A percentile compares a stretch with the other conserved stretches of the same genome.
These are phyloP conservation scores for Syrmaticus mikado DNA, from an alignment of 2,113 vertebrate genomes.

Conservation along the genomic window DNA sequence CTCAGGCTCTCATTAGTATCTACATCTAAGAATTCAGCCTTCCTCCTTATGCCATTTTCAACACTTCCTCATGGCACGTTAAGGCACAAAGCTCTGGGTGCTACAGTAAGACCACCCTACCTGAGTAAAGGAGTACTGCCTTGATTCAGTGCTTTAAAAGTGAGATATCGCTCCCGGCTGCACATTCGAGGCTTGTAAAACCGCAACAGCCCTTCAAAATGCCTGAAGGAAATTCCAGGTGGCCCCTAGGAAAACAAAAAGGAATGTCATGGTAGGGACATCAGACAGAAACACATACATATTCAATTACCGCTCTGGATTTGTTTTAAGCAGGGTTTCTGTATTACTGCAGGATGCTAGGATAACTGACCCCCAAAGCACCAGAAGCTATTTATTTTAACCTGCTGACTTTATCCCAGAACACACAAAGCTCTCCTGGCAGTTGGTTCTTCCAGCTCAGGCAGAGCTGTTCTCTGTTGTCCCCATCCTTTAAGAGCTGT, in stretches of 20 bases:
- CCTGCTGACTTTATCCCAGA: not conserved
- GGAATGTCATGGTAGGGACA: not conserved
- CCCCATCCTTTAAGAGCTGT: not conserved
- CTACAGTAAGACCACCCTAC: conserved; percentile 68
- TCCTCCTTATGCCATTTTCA: not conserved
- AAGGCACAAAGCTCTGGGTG: not conserved
- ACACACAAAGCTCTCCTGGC: not conserved
- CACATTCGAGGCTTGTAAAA: conserved; percentile 94
- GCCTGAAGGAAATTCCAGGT: conserved; percentile 88
- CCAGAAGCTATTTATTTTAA: not conserved
- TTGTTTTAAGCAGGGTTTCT: not conserved
- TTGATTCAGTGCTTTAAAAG: conserved; percentile 93
- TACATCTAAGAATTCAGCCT: not conserved
- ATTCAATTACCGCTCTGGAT: not conserved
- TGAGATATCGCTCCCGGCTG: conserved; percentile 90
- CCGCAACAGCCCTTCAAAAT: conserved; percentile 95
- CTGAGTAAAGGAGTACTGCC: conserved; percentile 86
- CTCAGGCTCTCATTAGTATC: not conserved
- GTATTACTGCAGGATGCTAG: not conserved
- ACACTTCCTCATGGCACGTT: not conserved
- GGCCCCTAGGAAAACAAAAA: conserved; percentile 82
- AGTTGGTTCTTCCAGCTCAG: not conserved
- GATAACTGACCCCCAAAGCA: not conserved
- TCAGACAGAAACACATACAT: not conserved
- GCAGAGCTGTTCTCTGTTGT: not conserved